Conservation (phyloP, 2,113 vertebrate species). For the Alexandromys fortis region DNA sequence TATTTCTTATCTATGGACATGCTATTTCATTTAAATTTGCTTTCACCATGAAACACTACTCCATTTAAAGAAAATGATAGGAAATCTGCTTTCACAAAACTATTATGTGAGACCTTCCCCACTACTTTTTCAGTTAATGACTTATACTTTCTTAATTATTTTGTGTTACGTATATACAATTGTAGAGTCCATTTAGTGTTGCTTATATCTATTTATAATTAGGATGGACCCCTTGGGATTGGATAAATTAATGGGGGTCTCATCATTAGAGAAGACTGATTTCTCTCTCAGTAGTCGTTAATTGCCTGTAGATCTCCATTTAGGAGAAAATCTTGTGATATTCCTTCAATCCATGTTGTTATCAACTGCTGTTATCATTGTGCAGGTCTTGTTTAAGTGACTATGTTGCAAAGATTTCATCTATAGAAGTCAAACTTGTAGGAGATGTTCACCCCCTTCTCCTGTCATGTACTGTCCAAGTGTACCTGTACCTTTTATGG, state of each 20-base stretch:
- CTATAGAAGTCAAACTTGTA: not conserved
- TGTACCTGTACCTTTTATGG: not conserved
- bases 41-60: not conserved
- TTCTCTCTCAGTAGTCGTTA: not conserved
- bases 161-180: not conserved
- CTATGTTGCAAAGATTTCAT: not conserved
- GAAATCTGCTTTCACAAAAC: not conserved
- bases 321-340: not conserved
- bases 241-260: not conserved
- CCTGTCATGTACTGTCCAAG: not conserved
- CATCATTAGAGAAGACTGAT: not conserved
- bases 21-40: not conserved
- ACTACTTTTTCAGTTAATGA: not conserved
- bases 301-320: not conserved
- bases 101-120: not conserved
- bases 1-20: not conserved
- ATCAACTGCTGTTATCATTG: not conserved
- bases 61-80: not conserved
- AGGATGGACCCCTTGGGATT: not conserved
- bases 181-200: not conserved
- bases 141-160: not conserved
- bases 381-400: not conserved
- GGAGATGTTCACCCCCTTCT: not conserved
- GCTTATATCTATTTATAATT: not conserved
- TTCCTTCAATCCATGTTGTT: not conserved